Evolutionary conservation across 2,888 invertebrate species (phyloP).

Genomic region (Entomobrya multifasciata): DNA sequence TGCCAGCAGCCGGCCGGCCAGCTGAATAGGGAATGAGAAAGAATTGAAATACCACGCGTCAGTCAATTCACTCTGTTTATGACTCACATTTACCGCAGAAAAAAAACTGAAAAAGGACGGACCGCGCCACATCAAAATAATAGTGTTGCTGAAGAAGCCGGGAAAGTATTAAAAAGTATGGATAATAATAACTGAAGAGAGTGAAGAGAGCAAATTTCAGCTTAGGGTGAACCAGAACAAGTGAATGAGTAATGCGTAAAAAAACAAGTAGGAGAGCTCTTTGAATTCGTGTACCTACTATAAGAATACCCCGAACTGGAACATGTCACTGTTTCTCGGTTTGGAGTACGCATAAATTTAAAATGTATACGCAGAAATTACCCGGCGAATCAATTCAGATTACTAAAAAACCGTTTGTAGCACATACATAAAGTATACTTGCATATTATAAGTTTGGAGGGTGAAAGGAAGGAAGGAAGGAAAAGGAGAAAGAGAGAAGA

Average conservation of each 20-base stretch:
- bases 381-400: conserved; percentile 78
- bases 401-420: conserved; percentile 64
- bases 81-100: conserved; percentile 72
- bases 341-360: conserved; percentile 69
- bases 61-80: conserved; percentile 67
- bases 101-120: conserved; percentile 73
- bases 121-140: conserved; percentile 52
- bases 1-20: conserved; percentile 57
- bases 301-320: conserved; percentile 65
- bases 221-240: conserved; percentile 50
- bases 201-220: conserved; percentile 19
- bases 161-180: conserved; percentile 70
- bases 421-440: conserved; percentile 15
- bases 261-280: conserved; percentile 21
- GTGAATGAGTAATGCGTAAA: conserved; percentile 67
- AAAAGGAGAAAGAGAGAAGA: conserved; percentile 16
- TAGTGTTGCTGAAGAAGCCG: conserved; percentile 36
- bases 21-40: conserved; percentile 62
- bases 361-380: conserved; percentile 71
- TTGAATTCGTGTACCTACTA: conserved; percentile 31
- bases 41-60: conserved; percentile 63
- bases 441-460: not conserved
- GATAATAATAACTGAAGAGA: conserved; percentile 2
- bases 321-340: conserved; percentile 51
- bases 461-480: conserved; percentile 36